These are phyloP conservation scores for Taurulus bubalis DNA, from an alignment of 2,113 vertebrate genomes.

Conservation along the genomic window DNA sequence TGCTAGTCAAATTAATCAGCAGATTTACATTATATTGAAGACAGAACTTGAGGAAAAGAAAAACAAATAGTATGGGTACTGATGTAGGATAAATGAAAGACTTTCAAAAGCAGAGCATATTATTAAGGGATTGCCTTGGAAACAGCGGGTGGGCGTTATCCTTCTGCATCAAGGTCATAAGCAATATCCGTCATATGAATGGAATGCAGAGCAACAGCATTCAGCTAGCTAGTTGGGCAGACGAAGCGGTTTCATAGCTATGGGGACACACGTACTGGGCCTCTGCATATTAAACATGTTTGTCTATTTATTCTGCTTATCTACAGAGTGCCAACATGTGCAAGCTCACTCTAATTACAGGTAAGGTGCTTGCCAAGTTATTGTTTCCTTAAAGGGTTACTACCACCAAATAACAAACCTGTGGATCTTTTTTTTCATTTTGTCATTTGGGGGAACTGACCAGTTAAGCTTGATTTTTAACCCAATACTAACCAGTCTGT, in stretches of 20 bases:
- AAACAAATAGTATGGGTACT: background rate
- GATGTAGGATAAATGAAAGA: background rate
- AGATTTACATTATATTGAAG: background rate
- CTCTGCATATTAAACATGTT: background rate
- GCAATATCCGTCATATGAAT: background rate
- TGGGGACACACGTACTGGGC: background rate
- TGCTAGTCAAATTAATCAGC: background rate
- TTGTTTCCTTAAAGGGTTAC: background rate
- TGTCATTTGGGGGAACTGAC: background rate
- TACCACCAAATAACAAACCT: background rate
- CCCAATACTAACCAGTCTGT: background rate
- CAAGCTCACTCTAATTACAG: constrained; percentile 26
- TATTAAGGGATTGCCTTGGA: background rate
- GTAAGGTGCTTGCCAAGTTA: constrained; percentile 7
- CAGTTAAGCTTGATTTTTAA: background rate
- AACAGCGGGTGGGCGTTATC: background rate
- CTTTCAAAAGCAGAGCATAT: no score
- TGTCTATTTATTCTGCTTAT: constrained; percentile 3
- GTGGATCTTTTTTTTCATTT: background rate
- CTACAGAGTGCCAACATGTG: constrained; percentile 33
- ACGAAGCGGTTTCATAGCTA: background rate
- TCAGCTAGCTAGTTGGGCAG: background rate
- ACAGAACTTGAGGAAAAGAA: background rate
- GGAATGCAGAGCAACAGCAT: background rate
- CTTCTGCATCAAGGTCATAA: background rate